phyloP scores from a whole-genome alignment of 2,113 vertebrate genomes.

The Microcebus jonahi region DNA sequence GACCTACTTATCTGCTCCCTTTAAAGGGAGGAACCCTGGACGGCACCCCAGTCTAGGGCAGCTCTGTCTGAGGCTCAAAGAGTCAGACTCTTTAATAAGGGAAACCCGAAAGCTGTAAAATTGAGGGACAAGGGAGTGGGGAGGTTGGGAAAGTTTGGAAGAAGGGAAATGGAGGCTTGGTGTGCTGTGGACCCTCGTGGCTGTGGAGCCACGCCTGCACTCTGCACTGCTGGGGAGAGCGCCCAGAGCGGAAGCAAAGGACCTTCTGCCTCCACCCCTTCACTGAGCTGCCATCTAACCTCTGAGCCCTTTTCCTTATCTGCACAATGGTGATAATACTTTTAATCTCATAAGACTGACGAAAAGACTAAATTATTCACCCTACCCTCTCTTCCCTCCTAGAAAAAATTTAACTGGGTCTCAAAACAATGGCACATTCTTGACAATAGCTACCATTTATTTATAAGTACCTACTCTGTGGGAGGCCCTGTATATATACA shows the following conservation, averaged over 20 bases:
- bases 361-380: background rate
- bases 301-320: background rate
- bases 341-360: background rate
- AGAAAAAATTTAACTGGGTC: background rate
- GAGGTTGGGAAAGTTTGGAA: background rate
- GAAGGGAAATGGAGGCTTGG: background rate
- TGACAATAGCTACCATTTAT: background rate
- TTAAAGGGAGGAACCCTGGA: slow-evolving; percentile 19
- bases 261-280: background rate
- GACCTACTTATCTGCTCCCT: slow-evolving; percentile 60
- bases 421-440: background rate
- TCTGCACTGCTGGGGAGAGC: background rate
- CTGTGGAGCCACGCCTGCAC: background rate
- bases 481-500: background rate
- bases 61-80: slow-evolving; percentile 19
- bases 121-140: background rate
- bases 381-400: background rate
- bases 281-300: background rate
- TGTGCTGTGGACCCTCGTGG: background rate
- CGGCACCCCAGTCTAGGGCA: slow-evolving; percentile 32
- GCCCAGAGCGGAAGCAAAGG: background rate
- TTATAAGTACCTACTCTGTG: background rate
- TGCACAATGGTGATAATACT: slow-evolving; percentile 3
- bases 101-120: background rate
- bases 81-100: slow-evolving; percentile 19